phyloP scores from a whole-genome alignment of 2,113 vertebrate species.

The Micronycteris hirsuta region DNA sequence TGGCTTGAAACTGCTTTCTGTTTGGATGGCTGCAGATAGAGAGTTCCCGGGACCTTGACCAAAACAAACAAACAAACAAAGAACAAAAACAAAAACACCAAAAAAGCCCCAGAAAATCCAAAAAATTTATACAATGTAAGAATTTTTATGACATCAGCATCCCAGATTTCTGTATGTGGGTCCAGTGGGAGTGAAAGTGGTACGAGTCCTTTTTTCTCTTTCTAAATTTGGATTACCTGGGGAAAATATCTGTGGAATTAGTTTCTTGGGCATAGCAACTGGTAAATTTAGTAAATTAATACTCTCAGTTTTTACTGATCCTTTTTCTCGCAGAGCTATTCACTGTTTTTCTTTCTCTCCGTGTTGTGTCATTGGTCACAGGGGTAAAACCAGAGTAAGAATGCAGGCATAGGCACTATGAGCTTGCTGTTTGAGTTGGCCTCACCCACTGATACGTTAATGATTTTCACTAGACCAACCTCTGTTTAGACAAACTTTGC shows the following conservation, averaged over 20 bases:
- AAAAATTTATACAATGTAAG: background rate
- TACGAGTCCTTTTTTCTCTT: background rate
- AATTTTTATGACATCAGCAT: background rate
- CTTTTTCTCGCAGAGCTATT: background rate
- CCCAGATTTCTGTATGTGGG: background rate
- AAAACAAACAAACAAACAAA: background rate
- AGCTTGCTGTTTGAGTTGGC: background rate
- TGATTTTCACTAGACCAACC: background rate
- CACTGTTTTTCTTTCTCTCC: background rate
- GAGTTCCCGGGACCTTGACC: background rate
- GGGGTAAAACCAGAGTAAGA: background rate
- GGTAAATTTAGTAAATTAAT: background rate
- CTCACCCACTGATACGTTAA: background rate
- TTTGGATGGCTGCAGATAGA: background rate
- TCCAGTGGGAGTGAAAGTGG: background rate
- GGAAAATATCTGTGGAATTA: background rate
- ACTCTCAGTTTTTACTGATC: background rate
- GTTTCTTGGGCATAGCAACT: background rate
- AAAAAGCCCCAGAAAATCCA: no score
- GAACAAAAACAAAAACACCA: no score
- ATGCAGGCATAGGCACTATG: background rate
- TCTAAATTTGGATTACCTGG: background rate
- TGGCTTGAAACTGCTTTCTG: background rate
- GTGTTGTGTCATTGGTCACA: background rate
- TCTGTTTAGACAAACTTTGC: background rate